Evolutionary conservation across 2,888 invertebrate genomes (phyloP), one percentile per base, ranked within the genome.

Genomic region (Byasa hedistus): DNA sequence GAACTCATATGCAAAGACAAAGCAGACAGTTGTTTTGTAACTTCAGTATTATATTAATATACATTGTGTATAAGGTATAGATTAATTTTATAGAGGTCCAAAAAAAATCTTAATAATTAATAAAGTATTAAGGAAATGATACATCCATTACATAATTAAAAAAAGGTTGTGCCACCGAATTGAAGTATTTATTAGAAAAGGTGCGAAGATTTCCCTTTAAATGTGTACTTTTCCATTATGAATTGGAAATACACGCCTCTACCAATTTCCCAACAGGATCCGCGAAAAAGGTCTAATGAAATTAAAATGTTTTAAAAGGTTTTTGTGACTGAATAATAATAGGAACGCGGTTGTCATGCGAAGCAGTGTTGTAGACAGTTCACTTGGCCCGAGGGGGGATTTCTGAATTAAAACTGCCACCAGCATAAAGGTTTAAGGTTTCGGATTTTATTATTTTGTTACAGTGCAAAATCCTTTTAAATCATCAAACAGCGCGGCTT

Each of bases 271-370:
- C 55, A 58, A 57, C 64, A 68, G 69, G 66, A 69, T 69, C 63
- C 64, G 61, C 69, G 63, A 61, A 73, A 69, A 64, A 71, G 72
- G 68, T 70, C 71, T 73, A 79, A 79, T 80, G 79, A 79, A 79
- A 79, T 82, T 80, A 76, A 72, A 76, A 79, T 79, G 73, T 77
- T 80, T 80, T 79, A 77, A 80, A 79, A 79, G 76, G 76, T 80
- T 83, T 79, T 71, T 72, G 74, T 72, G 72, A 70, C 70, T 73
- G 77, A 76, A 80, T 78, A 76, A 76, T 81, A 81, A 78, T 78
- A 74, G 75, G 73, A 68, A 69, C 62, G 63, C 66, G 71, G 71
- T 68, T 69, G 71, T 71, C 75, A 68, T 69, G 71, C 69, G 73
- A 64, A 69, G 67, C 69, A 67, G 51, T 63, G 70, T 61, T 73